Evolutionary conservation across 2,888 invertebrate genomes (phyloP), one percentile per base, ranked within the genome.

Genomic region (Phalera bucephala): DNA sequence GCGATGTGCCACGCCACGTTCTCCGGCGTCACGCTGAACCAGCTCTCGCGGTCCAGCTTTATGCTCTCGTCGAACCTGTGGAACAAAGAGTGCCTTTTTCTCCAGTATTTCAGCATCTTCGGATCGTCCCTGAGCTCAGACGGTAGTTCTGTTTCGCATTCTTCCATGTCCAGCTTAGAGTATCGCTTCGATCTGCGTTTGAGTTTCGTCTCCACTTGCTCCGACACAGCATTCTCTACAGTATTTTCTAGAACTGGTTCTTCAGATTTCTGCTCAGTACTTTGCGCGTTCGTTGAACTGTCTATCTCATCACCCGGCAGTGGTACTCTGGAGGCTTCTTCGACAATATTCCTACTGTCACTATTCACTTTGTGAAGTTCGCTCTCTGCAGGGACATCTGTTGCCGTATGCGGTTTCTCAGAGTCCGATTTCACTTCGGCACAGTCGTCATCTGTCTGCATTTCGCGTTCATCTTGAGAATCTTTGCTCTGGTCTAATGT

Each of bases 1-100:
- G 99, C 99, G 52, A 97, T 94, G 74, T 99, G 96, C 31, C 91
- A 90, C 5, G 99, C 99, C 13, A 99, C 95, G 67, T 93, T 93
- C 89, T 99, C 99, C 0, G 99, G 99, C 0, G 99, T 99, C 5
- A 99, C 99, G 0, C 99, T 99, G 90, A 97, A 99, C 99, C 99
- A 99, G 57, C 98, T 97, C 87, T 99, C 99, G 64, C 92, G 91
- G 84, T 99, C 99, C 51, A 99, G 76, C 52, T 93, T 92, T 43
- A 99, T 95, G 19, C 99, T 99, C 46, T 95, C 91, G 77, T 99
- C 98, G 76, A 97, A 99, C 72, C 92, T 93, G 11, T 91, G 91
- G 75, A 99, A 99, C 6, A 99, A 85, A 0, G 96, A 93, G 76
- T 97, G 98, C 32, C 99, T 91, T 70, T 96, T 96, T 15, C 92